Conservation (phyloP, 2,888 invertebrate species). For the Thymelicus sylvestris region DNA sequence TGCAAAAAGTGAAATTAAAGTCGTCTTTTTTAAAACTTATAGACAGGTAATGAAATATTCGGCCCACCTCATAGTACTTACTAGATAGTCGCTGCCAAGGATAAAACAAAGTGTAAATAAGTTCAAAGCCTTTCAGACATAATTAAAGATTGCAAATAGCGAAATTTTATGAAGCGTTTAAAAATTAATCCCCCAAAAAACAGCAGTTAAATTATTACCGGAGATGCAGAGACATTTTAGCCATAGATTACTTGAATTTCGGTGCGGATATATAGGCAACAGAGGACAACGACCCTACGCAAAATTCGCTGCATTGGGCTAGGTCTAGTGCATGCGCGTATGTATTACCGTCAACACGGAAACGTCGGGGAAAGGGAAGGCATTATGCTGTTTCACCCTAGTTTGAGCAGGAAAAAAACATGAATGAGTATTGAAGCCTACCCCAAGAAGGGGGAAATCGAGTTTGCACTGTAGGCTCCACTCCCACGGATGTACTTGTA, state of each 20-base stretch:
- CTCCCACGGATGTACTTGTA: conserved; percentile 66
- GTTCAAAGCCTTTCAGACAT: neutral
- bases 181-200: neutral
- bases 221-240: conserved; percentile 55
- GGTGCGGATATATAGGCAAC: conserved; percentile 49
- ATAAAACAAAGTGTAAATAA: neutral
- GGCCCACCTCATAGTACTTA: too few species aligned
- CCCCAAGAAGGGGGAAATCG: conserved; percentile 82
- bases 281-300: conserved; percentile 83
- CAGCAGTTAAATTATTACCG: conserved; percentile 44
- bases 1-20: conserved; percentile 59
- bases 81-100: neutral
- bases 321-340: conserved; percentile 83
- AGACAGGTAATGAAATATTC: neutral
- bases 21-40: conserved; percentile 31
- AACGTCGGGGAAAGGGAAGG: conserved; percentile 69
- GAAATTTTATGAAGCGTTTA: neutral
- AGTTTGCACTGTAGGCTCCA: conserved; percentile 79
- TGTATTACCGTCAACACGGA: conserved; percentile 77
- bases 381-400: conserved; percentile 60
- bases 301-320: conserved; percentile 85
- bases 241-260: conserved; percentile 42
- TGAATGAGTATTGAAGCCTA: conserved; percentile 84
- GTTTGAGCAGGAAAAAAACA: conserved; percentile 78
- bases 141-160: neutral